Evolutionary conservation across 2,113 vertebrate genomes (phyloP), one percentile per base, ranked within the genome.

Genomic region (Opisthocomus hoazin): DNA sequence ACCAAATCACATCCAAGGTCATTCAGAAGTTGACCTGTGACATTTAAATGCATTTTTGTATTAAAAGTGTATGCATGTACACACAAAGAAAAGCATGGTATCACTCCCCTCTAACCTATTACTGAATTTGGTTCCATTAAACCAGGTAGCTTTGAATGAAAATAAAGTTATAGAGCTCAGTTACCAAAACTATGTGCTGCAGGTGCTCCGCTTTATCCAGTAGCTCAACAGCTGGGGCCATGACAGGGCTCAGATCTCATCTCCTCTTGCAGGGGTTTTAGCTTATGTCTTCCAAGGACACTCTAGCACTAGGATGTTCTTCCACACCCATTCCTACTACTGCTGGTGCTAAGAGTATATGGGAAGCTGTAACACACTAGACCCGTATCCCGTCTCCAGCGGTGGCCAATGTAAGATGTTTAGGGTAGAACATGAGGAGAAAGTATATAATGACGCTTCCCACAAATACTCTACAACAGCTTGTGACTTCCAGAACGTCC

Each of bases 21-120:
- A 70, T 68, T 53, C 34, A 77, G 50, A 74, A 80, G n/a, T 8
- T 89, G 54, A 88, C 16, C 23, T 69, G 18, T 39, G 48, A 34
- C 36, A 85, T n/a, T 63, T 46, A 41, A 82, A 54, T 24, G 8
- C 26, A 9, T 7, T 2, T 22, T 71, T 79, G 36, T 60, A 39
- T 32, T 54, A 68, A 56, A 57, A 68, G 4, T 54, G 18, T 14
- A 10, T n/a, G 22, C 0, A 4, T 2, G 1, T 3, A 7, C 4
- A 60, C 34, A 56, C 9, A 45, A 61, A 60, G 65, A 21, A 39
- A 66, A 79, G 10, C 15, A 11, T 21, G 5, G 7, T 22, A 86
- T 84, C 21, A 27, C 24, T 71, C 15, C n/a, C 4, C 29, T 77
- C 37, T 57, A 30, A 36, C 63, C 63, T 74, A 11, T 27, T 48